Conservation (phyloP, 2,888 invertebrate genomes). For the Megalurothrips usitatus region DNA sequence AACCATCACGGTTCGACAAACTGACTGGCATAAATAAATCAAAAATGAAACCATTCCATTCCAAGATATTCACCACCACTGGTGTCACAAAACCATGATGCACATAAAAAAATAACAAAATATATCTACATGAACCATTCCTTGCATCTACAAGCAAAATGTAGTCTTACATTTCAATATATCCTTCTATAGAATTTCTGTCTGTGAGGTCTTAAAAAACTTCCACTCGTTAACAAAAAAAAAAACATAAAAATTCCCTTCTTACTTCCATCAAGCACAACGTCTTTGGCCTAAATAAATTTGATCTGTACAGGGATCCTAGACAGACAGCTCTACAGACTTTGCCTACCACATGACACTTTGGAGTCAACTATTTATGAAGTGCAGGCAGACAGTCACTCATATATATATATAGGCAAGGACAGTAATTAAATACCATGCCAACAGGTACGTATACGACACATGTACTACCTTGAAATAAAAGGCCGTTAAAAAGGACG, state of each 20-base stretch:
- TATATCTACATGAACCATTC: slow-evolving; percentile 23
- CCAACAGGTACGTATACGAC: slow-evolving; percentile 9
- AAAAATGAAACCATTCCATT: slow-evolving; percentile 21
- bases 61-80: not conserved
- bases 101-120: slow-evolving; percentile 26
- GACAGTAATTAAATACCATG: slow-evolving; percentile 13
- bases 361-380: not conserved
- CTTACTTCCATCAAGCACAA: slow-evolving; percentile 17
- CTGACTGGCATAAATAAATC: slow-evolving; percentile 23
- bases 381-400: not conserved
- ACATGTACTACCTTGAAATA: not conserved
- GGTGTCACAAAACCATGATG: slow-evolving; percentile 21
- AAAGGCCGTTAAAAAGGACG: not conserved
- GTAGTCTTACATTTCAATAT: slow-evolving; percentile 21
- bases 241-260: slow-evolving; percentile 4
- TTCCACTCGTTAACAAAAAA: slow-evolving; percentile 18
- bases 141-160: slow-evolving; percentile 23
- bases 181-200: not conserved
- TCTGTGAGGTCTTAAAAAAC: slow-evolving; percentile 2
- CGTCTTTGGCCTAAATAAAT: slow-evolving; percentile 26
- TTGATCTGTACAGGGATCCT: slow-evolving; percentile 23
- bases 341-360: not conserved
- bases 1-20: slow-evolving; percentile 12
- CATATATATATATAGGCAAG: not conserved
- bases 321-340: slow-evolving; percentile 3